Evolutionary conservation across 2,113 vertebrate genomes (phyloP).

Genomic region (Elgaria multicarinata): DNA sequence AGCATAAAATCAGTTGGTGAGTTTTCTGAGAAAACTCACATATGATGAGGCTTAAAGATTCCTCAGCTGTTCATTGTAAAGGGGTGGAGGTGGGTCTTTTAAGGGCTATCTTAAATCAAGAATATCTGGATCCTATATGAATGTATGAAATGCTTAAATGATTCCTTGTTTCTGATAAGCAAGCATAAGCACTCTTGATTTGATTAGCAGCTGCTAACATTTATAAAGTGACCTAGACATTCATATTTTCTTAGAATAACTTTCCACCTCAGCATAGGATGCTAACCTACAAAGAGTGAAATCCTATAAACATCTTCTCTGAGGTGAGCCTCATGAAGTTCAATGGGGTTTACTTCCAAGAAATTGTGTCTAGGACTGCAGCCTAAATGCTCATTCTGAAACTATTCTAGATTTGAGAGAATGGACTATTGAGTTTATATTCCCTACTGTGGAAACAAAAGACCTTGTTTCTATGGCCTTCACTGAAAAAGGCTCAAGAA

Average conservation of each 20-base stretch:
- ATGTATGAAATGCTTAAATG: not conserved
- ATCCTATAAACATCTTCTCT: too few relatives aligned
- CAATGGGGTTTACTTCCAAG: too few relatives aligned
- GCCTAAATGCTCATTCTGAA: not conserved
- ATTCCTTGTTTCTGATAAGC: not conserved
- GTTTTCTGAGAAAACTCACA: not conserved
- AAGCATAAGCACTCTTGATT: not conserved
- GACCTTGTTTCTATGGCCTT: not conserved
- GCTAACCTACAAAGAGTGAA: too few relatives aligned
- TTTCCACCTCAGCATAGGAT: not conserved
- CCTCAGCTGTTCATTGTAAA: not conserved
- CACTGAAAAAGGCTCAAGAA: not conserved
- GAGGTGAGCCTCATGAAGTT: too few relatives aligned
- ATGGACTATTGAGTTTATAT: not conserved
- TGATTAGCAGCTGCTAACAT: not conserved
- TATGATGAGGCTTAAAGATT: too few relatives aligned
- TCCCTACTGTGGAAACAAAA: conserved; percentile 3
- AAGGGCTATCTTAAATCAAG: not conserved
- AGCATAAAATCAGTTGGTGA: too few relatives aligned
- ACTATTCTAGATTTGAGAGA: not conserved
- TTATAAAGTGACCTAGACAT: not conserved
- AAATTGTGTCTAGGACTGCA: too few relatives aligned
- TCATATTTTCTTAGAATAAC: not conserved
- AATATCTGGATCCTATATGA: too few relatives aligned
- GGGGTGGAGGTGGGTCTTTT: not conserved